Evolutionary conservation across 53 echinoderm and acorn worm genomes (phyloP), one percentile per base, ranked within the genome.

Genomic region (Henricia sp.): DNA sequence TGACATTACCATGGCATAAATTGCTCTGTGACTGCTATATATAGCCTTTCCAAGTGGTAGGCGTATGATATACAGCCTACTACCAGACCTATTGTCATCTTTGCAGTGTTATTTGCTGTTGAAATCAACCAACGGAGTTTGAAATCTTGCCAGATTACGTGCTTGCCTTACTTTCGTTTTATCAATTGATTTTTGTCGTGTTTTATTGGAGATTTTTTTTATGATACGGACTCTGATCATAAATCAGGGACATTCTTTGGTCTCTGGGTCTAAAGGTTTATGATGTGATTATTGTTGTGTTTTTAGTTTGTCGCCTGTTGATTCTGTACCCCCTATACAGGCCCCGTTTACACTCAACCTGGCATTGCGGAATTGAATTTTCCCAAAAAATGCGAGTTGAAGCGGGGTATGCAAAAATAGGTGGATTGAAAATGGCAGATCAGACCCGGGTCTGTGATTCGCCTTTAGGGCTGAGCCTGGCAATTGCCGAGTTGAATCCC

Each of bases 141-240:
- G 76, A 76, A 57, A 58, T 59, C n/a, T 13, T 58, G 76, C 76
- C 76, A 76, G 58, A 67, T 32, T 76, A 76, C 76, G 76, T 76
- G 76, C 76, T 42, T 76, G 57, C 37, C 58, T 76, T 59, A 57
- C 76, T 76, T 76, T 59, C 76, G 42, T 76, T 76, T 76, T 70
- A 28, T 25, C 71, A 16, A 9, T 37, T 10, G 29, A n/a, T 41
- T 9, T 56, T 57, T n/a, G n/a, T n/a, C n/a, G n/a, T n/a, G n/a
- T n/a, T 59, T 39, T 23, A 54, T 27, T 23, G 32, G 24, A 21
- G 0, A 3, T 4, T 68, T 68, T 68, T 41, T 68, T 40, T 68
- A 38, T 37, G 23, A 67, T 37, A 40, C 21, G 5, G 4, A 23
- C 38, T 37, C 24, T 21, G 6, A 67, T 24, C 40, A 8, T 37